A percentile compares a stretch with the other conserved stretches of the same genome.
phyloP scores from a whole-genome alignment of 2,113 vertebrate species.

The Erythrolamprus reginae region DNA sequence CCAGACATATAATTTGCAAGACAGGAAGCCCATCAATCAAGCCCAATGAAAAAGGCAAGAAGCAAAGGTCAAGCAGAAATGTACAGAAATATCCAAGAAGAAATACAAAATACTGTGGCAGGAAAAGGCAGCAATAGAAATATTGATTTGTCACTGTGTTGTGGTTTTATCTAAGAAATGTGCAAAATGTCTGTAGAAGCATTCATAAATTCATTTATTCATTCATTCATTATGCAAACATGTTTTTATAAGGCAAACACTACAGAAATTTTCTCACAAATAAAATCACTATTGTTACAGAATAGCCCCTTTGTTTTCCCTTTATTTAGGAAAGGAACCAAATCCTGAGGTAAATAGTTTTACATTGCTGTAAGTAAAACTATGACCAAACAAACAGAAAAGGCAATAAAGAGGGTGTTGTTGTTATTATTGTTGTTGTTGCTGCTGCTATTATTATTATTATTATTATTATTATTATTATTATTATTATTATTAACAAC shows the following conservation, averaged over 20 bases:
- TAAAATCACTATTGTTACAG: conserved; percentile 22
- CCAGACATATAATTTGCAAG: neutral
- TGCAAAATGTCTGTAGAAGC: neutral
- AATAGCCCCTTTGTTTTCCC: conserved; percentile 27
- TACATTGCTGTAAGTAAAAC: conserved; percentile 7
- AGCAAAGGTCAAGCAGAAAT: neutral
- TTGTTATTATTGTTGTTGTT: too few species aligned
- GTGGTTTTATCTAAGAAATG: neutral
- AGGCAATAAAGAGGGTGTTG: conserved; percentile 12
- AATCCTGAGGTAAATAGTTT: conserved; percentile 16
- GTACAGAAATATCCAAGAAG: neutral
- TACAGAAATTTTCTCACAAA: conserved; percentile 3
- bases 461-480: too few species aligned
- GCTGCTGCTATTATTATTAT: too few species aligned
- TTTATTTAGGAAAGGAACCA: conserved; percentile 20
- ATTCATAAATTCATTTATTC: neutral
- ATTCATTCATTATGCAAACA: neutral
- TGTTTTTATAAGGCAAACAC: neutral
- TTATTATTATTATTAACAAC: too few species aligned
- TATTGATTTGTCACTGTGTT: neutral
- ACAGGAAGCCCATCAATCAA: neutral
- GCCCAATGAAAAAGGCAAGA: neutral
- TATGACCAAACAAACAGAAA: conserved; percentile 18
- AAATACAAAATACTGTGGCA: neutral
- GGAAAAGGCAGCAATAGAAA: neutral